Evolutionary conservation across 1,140 invertebrate species (phyloP), one percentile per base, ranked within the genome.

Genomic region (Protaetia brevitarsis): DNA sequence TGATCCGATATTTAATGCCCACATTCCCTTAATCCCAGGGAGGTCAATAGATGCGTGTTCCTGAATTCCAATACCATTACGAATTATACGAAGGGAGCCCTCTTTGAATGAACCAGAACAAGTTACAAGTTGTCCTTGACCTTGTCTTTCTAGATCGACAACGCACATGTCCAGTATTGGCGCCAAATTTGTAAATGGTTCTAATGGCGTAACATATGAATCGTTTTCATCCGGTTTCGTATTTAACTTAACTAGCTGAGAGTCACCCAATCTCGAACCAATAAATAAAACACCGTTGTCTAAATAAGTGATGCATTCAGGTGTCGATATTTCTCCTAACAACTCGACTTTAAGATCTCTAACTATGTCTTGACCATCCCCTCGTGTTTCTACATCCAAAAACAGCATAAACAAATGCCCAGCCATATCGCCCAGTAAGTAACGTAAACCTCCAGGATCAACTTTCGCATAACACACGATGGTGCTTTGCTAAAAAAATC

Each of bases 261-360:
- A 98, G 80, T 99, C 97, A 0, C 97, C 97, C 21, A 99, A 83
- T 19, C 95, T 87, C 0, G 96, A 98, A 0, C 97, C 97, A 72
- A 99, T 89, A 79, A 97, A 99, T 57, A 99, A 89, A 23, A 99
- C 97, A 37, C 95, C 95, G 83, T 99, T 99, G 77, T 99, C 97
- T 56, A 99, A 82, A 77, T 99, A 99, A n/a, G 96, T 98, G 76
- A 99, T 91, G 76, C 95, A 97, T 80, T 99, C 96, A 2, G 97
- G 95, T 69, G 98, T 97, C 11, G 94, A 95, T 31, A 97, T 97
- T 82, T 98, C 92, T 34, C 89, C 95, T 16, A 98, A 80, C 2
- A 95, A 80, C 81, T 97, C 95, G 8, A 97, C 91, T 82, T 97
- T 97, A 4, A 98, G 84, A 78, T 97, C 94, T 77, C 92, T 94